These are phyloP conservation scores for Globicephala melas DNA, from an alignment of 2,113 vertebrate species.

Conservation along the genomic window DNA sequence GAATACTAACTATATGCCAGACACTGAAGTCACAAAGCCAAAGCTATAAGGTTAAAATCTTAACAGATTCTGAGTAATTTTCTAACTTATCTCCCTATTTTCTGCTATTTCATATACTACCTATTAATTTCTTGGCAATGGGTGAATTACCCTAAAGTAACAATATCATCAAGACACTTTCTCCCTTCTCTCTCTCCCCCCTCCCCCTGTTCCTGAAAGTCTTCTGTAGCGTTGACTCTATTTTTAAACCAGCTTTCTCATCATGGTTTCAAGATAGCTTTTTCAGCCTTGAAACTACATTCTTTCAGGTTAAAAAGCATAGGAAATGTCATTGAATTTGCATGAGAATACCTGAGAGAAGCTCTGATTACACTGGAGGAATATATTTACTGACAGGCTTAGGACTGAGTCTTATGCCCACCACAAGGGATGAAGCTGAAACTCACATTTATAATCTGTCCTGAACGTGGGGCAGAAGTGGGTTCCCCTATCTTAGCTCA, in stretches of 20 bases:
- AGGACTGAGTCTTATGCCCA: neutral
- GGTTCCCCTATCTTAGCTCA: neutral
- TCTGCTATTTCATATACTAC: neutral
- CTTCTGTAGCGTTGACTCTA: neutral
- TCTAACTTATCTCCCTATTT: neutral
- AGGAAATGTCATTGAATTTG: neutral
- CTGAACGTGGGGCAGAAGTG: accelerated
- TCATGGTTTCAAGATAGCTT: neutral
- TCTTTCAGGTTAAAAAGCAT: neutral
- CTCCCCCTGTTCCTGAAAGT: neutral
- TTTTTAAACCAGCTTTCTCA: neutral
- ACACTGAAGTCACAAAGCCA: neutral
- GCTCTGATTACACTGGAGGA: neutral
- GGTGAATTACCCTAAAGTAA: neutral
- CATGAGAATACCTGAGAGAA: neutral
- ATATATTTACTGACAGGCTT: neutral
- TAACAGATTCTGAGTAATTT: neutral
- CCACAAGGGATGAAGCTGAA: neutral
- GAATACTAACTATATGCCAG: neutral
- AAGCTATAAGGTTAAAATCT: neutral
- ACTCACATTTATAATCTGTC: neutral
- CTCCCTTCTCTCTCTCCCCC: neutral
- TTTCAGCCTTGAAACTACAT: neutral
- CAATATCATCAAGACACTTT: accelerated
- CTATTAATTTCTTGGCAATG: neutral